Percentiles rank a stretch among this genome's conserved stretches.
These are phyloP conservation scores for Aythya baeri DNA, from an alignment of 2,113 vertebrate genomes.

Conservation along the genomic window DNA sequence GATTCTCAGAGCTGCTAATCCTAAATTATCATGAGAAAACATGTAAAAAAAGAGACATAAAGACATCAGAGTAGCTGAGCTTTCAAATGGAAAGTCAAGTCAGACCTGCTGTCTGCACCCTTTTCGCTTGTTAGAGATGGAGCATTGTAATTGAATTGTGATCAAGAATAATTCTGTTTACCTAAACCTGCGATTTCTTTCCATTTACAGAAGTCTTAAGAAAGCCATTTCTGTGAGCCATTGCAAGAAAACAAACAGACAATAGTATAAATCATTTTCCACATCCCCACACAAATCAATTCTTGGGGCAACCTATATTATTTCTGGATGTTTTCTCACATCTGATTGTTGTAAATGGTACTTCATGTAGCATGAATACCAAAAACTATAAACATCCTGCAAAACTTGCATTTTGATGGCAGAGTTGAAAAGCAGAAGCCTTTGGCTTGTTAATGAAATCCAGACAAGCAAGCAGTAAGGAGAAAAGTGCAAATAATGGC, in stretches of 20 bases:
- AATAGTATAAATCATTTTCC: not conserved
- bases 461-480: not conserved
- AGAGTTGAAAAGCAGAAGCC: not conserved
- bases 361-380: not conserved
- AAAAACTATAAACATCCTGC: not conserved
- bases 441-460: not conserved
- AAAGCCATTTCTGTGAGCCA: constrained; percentile 11
- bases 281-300: not conserved
- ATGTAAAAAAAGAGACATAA: not conserved
- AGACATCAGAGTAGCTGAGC: not conserved
- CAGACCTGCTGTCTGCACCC: constrained; percentile 12
- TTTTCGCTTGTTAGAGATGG: not conserved
- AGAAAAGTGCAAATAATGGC: not conserved
- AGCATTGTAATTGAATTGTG: not conserved
- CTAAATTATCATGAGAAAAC: constrained; percentile 65
- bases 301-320: not conserved
- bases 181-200: not conserved
- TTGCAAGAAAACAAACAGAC: not conserved
- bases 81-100: not conserved
- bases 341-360: not conserved
- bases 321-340: not conserved
- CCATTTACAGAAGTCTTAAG: not conserved
- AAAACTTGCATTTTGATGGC: not conserved
- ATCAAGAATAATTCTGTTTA: not conserved
- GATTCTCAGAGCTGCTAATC: constrained; percentile 68